These are phyloP conservation scores for Daubentonia madagascariensis DNA, from an alignment of 2,113 vertebrate species.

Conservation along the genomic window DNA sequence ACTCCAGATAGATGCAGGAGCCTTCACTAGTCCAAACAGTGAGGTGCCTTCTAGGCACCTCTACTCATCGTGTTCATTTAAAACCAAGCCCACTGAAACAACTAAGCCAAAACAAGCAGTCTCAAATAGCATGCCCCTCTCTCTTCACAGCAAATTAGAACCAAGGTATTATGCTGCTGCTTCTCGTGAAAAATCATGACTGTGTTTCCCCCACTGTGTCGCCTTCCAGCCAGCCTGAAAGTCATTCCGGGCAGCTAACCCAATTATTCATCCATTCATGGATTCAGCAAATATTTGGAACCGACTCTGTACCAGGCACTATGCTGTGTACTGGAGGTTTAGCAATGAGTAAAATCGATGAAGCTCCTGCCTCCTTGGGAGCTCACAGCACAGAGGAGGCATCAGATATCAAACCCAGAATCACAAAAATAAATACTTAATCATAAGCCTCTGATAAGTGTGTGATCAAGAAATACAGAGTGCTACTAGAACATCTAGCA, in stretches of 20 bases:
- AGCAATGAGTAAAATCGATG: neutral
- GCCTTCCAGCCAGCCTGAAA: neutral
- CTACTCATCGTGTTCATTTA: neutral
- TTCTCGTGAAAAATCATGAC: neutral
- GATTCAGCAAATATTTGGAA: slow-evolving; percentile 6
- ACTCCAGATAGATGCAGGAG: neutral
- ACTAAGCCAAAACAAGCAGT: neutral
- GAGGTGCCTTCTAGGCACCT: neutral
- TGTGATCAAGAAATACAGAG: neutral
- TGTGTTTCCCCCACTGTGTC: neutral
- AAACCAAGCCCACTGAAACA: neutral
- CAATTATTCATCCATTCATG: neutral
- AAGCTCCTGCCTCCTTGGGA: neutral
- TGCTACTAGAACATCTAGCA: neutral
- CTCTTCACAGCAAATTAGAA: neutral
- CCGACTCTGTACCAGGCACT: neutral
- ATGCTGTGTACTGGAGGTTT: neutral
- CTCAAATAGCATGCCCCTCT: neutral
- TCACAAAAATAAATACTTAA: neutral
- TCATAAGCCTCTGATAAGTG: neutral
- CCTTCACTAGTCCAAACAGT: neutral
- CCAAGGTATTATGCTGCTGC: neutral
- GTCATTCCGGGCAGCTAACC: neutral
- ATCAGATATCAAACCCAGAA: neutral
- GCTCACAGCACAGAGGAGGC: neutral